Conservation (phyloP, 2,797 vertebrate genomes). For the Danionella dracula region DNA sequence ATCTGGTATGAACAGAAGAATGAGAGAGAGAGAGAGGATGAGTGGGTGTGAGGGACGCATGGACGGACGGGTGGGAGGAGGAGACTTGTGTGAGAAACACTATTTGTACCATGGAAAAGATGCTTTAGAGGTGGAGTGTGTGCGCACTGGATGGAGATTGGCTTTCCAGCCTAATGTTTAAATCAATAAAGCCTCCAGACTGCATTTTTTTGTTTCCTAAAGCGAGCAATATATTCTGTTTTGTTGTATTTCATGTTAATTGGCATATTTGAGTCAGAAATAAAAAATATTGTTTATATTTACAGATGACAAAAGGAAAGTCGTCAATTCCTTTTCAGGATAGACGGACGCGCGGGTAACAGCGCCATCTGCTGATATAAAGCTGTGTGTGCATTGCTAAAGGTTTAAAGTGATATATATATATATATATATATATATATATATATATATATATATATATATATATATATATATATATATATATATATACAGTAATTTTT, state of each 20-base stretch:
- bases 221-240: background rate
- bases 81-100: background rate
- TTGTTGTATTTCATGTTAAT: too few relatives aligned
- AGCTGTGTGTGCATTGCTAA: background rate
- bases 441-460: too few relatives aligned
- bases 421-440: too few relatives aligned
- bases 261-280: background rate
- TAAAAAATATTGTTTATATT: background rate
- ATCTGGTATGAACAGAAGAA: constrained; percentile 6
- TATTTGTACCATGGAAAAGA: background rate
- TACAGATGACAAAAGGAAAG: background rate
- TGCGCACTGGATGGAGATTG: background rate
- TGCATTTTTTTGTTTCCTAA: background rate
- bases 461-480: too few relatives aligned
- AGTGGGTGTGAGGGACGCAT: constrained; percentile 14
- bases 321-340: too few relatives aligned
- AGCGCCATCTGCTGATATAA: background rate
- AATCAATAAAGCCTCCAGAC: background rate
- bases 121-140: background rate
- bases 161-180: background rate
- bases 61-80: constrained; percentile 6
- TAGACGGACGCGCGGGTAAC: too few relatives aligned
- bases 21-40: constrained; percentile 19
- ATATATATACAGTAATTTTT: too few relatives aligned
- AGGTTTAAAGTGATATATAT: too few relatives aligned